These are phyloP conservation scores for Stictocephala bisonia DNA, from an alignment of 2,888 invertebrate genomes.

Conservation along the genomic window DNA sequence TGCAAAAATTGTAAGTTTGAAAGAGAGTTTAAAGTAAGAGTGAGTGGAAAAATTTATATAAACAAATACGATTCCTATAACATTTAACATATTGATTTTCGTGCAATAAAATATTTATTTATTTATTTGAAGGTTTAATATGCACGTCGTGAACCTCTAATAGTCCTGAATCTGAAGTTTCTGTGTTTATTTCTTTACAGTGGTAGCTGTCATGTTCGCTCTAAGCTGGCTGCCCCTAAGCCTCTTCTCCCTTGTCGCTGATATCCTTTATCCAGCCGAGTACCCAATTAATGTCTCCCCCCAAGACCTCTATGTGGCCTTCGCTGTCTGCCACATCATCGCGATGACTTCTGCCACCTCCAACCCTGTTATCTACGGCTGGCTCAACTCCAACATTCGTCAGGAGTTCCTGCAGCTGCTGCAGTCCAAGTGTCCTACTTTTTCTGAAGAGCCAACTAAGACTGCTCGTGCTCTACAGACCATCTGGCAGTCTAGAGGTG, in stretches of 20 bases:
- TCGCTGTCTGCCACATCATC: constrained; percentile 69
- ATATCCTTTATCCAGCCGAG: constrained; percentile 60
- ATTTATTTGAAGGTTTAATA: too few species aligned
- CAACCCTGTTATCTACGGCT: constrained; percentile 72
- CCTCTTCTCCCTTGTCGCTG: constrained; percentile 66
- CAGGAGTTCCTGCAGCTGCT: constrained; percentile 64
- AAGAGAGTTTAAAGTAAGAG: too few species aligned
- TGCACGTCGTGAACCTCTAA: too few species aligned
- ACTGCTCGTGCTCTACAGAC: too few species aligned
- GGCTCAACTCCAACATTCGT: constrained; percentile 71
- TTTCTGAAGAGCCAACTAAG: too few species aligned
- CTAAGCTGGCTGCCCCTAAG: constrained; percentile 71
- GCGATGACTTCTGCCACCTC: constrained; percentile 71
- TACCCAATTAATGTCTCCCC: constrained; percentile 48
- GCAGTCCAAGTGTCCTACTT: constrained; percentile 45
- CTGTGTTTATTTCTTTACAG: constrained; percentile 52
- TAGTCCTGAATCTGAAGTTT: too few species aligned
- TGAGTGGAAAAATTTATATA: too few species aligned
- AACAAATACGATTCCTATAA: too few species aligned
- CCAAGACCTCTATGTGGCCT: constrained; percentile 63
- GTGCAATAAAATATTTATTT: too few species aligned
- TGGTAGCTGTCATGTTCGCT: constrained; percentile 66
- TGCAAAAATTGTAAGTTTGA: too few species aligned
- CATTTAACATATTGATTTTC: too few species aligned
- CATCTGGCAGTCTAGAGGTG: too few species aligned